Evolutionary conservation across 2,797 vertebrate genomes (phyloP), one percentile per base, ranked within the genome.

Genomic region (Miichthys miiuy): DNA sequence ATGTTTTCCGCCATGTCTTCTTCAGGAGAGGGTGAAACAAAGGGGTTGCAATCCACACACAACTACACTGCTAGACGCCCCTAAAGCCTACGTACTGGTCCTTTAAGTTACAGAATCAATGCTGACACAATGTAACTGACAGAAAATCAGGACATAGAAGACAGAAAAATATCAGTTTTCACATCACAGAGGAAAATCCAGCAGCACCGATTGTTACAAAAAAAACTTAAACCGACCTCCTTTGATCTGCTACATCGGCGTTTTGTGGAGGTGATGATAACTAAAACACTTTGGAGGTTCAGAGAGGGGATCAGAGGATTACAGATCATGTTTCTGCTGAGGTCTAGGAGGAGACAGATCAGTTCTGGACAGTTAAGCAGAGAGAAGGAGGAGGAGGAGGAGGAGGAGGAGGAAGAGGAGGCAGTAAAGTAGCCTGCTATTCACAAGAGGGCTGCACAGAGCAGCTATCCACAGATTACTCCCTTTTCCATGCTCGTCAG

Each of bases 271-370:
- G 54, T 48, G 73, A 73, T 38, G 75, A 77, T 48, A 69, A 34
- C 38, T 72, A 27, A 72, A 75, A 68, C 47, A 42, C 68, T 72
- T 11, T 74, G 72, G 74, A 73, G 68, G 71, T 77, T 86, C 51
- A 60, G 80, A 60, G 80, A 23, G 23, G 68, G 75, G 74, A 79
- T 89, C 80, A 81, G 60, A 77, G 88, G 77, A 87, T 88, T 75
- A 81, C 60, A 65, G 83, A 58, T 80, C 69, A 21, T 61, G 84
- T 91, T 88, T 81, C 77, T 88, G 80, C 84, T 77, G 84, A 88
- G 60, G 76, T 75, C 64, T 54, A 20, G 68, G 68, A 68, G 61
- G 57, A 77, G 81, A 50, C 72, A 34, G 81, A 89, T 89, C 83
- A 79, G 87, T 87, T 86, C 71, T 77, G 82, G 81, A 78, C 77